These are phyloP conservation scores for Drosophila funebris DNA, from an alignment of 1,140 invertebrate genomes.

Conservation along the genomic window DNA sequence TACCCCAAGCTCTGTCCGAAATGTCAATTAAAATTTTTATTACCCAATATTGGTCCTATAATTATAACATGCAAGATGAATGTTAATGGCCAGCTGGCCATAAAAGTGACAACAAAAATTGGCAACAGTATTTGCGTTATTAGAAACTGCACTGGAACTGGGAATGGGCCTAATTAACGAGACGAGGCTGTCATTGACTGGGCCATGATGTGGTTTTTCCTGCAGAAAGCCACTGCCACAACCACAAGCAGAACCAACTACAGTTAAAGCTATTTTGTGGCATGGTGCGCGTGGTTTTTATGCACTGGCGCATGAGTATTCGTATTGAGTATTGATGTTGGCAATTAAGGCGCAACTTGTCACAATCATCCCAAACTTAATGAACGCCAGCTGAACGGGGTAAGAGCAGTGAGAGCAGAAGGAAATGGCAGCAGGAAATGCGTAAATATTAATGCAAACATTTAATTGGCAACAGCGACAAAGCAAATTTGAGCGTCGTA, in stretches of 20 bases:
- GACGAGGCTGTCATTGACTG: constrained; percentile 42
- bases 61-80: constrained; percentile 61
- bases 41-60: constrained; percentile 67
- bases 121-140: constrained; percentile 60
- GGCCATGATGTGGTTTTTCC: constrained; percentile 46
- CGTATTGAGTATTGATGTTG: constrained; percentile 48
- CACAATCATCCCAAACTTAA: constrained; percentile 21
- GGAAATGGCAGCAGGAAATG: constrained; percentile 9
- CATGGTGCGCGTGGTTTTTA: constrained; percentile 55
- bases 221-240: constrained; percentile 11
- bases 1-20: neutral
- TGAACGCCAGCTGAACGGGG: constrained; percentile 1
- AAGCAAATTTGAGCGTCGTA: constrained; percentile 18
- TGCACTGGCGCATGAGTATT: constrained; percentile 56
- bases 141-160: constrained; percentile 34
- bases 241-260: too few species aligned
- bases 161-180: constrained; percentile 60
- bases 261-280: constrained; percentile 62
- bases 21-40: constrained; percentile 69
- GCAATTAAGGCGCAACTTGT: constrained; percentile 57
- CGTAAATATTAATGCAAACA: constrained; percentile 34
- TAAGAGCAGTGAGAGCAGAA: neutral
- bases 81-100: constrained; percentile 49
- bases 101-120: constrained; percentile 47
- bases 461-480: constrained; percentile 48